Evolutionary conservation across 64 coral and sea anemone genomes (phyloP).

Genomic region (Catalaphyllia jardinei): DNA sequence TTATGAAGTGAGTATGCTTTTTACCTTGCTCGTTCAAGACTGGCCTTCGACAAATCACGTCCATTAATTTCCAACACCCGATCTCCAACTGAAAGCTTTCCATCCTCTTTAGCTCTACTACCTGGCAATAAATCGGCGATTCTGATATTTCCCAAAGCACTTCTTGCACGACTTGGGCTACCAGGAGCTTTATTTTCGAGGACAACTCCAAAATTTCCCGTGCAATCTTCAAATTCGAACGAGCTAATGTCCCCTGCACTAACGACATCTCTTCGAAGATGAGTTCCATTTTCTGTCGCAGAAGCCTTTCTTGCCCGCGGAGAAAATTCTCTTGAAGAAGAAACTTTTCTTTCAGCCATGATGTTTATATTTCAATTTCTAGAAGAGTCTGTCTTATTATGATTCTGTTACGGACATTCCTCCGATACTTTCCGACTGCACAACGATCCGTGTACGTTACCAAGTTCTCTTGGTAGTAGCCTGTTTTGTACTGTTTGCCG

Average conservation of each 20-base stretch:
- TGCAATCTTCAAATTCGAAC: slow-evolving; percentile 64
- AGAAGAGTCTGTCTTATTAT: background rate
- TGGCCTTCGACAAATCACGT: slow-evolving; percentile 46
- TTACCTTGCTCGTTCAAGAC: slow-evolving; percentile 61
- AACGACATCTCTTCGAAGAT: slow-evolving; percentile 3
- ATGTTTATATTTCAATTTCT: background rate
- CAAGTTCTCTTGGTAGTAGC: background rate
- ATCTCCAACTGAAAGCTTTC: slow-evolving; percentile 59
- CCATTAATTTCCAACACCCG: slow-evolving; percentile 68
- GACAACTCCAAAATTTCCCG: slow-evolving; percentile 59
- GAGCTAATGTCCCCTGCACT: slow-evolving; percentile 15
- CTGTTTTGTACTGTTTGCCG: background rate
- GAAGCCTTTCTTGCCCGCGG: background rate
- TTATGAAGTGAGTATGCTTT: background rate
- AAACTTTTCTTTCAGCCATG: slow-evolving; percentile 15
- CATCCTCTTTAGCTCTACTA: slow-evolving; percentile 34
- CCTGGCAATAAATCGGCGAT: slow-evolving; percentile 44
- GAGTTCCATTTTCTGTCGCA: background rate
- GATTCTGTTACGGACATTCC: slow-evolving; percentile 15
- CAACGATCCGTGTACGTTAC: background rate
- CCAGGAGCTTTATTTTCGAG: slow-evolving; percentile 20
- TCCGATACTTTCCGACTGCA: background rate
- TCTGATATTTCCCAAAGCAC: slow-evolving; percentile 31
- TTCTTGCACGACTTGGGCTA: slow-evolving; percentile 22
- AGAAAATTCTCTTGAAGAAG: slow-evolving; percentile 11